Conservation (phyloP, 2,113 vertebrate species). For the Tyrannus savana region DNA sequence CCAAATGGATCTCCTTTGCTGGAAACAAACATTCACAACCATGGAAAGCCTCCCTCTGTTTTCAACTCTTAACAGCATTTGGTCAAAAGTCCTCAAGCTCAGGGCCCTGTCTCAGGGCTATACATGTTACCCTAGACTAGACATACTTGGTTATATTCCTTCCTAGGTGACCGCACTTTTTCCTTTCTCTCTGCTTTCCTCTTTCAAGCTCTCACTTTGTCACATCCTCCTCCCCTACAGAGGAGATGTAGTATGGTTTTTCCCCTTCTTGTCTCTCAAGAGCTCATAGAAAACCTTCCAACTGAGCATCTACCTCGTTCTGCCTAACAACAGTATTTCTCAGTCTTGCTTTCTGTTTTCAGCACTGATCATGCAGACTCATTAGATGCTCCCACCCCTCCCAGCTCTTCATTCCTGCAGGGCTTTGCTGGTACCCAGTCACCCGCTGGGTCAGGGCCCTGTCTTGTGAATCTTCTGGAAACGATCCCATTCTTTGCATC, state of each 20-base stretch:
- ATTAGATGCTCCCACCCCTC: not conserved
- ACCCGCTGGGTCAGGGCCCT: not conserved
- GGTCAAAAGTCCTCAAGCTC: not conserved
- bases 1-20: not conserved
- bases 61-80: not conserved
- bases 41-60: not conserved
- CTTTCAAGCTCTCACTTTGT: not conserved
- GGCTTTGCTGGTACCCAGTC: not conserved
- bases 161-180: not conserved
- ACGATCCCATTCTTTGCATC: not conserved
- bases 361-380: rapidly evolving
- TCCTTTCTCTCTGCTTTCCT: not conserved
- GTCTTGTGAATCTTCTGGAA: not conserved
- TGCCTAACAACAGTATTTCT: not conserved
- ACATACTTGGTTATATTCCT: not conserved
- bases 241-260: rapidly evolving
- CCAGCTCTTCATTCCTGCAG: not conserved
- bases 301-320: not conserved
- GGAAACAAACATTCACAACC: not conserved
- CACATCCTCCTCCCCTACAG: not conserved
- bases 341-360: not conserved
- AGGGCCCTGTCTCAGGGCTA: not conserved
- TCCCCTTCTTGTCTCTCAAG: not conserved
- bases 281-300: not conserved
- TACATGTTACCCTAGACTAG: not conserved